These are phyloP conservation scores for Gnathonemus echidnorhynchus DNA, from an alignment of 2,113 vertebrate genomes.

Conservation along the genomic window DNA sequence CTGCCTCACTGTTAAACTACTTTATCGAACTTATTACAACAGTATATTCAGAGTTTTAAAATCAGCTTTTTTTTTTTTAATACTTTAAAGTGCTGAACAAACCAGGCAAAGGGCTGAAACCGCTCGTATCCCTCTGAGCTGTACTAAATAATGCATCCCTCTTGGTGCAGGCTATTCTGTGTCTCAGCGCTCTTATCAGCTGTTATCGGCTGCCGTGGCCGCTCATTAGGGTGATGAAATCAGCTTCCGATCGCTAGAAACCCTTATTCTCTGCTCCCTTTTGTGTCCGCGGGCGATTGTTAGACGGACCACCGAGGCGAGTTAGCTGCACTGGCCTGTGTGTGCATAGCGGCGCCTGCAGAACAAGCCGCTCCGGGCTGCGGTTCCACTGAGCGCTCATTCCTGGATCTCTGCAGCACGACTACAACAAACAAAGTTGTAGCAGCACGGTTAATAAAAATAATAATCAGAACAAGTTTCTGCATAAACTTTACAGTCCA, in stretches of 20 bases:
- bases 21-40: neutral
- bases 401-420: neutral
- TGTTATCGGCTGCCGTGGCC: slow-evolving; percentile 58
- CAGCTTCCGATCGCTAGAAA: slow-evolving; percentile 1
- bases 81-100: slow-evolving; percentile 34
- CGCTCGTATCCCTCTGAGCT: slow-evolving; percentile 48
- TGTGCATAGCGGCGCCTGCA: neutral
- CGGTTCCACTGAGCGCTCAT: neutral
- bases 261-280: neutral
- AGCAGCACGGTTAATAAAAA: neutral
- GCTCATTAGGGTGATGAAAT: slow-evolving; percentile 55
- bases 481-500: neutral
- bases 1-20: neutral
- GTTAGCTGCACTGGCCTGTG: neutral
- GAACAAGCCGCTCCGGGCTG: neutral
- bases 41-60: neutral
- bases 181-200: slow-evolving; percentile 65
- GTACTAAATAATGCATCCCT: slow-evolving; percentile 81
- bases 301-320: neutral
- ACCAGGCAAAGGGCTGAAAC: slow-evolving; percentile 50
- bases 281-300: neutral
- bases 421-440: neutral
- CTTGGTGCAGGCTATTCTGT: slow-evolving; percentile 66
- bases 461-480: neutral
- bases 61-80: neutral